These are phyloP conservation scores for Bilobella aurantiaca DNA, from an alignment of 1,140 invertebrate genomes.

Conservation along the genomic window DNA sequence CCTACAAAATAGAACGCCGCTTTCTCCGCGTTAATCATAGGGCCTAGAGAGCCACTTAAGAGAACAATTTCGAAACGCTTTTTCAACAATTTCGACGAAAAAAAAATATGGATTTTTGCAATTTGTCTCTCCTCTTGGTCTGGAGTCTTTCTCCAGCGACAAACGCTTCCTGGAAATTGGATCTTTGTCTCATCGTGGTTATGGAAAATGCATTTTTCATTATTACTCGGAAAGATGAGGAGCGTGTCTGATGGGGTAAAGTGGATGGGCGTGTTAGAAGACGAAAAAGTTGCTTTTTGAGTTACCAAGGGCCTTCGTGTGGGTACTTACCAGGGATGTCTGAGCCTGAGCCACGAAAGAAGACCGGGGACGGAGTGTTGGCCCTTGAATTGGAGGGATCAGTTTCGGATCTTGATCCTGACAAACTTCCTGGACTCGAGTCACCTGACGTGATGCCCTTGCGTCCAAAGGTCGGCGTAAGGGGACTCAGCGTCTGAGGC, in stretches of 20 bases:
- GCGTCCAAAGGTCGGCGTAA: conserved; percentile 46
- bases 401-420: conserved; percentile 36
- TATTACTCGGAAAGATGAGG: neutral
- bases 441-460: conserved; percentile 39
- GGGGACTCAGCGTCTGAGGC: conserved; percentile 48
- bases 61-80: too few species aligned
- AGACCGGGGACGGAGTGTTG: conserved; percentile 50
- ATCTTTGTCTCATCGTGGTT: too few species aligned
- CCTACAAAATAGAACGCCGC: too few species aligned
- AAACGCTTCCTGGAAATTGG: too few species aligned
- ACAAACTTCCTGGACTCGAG: conserved; percentile 45
- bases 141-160: too few species aligned
- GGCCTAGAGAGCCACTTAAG: too few species aligned
- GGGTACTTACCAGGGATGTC: conserved; percentile 24
- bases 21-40: too few species aligned
- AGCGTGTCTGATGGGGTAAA: neutral
- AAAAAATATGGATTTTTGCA: too few species aligned
- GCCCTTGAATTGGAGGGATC: conserved; percentile 39
- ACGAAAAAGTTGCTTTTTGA: neutral
- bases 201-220: too few species aligned
- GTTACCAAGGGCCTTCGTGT: too few species aligned
- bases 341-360: conserved; percentile 49
- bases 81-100: too few species aligned
- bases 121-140: too few species aligned
- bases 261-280: neutral